These are phyloP conservation scores for Panurus biarmicus DNA, from an alignment of 2,113 vertebrate species.

Conservation along the genomic window DNA sequence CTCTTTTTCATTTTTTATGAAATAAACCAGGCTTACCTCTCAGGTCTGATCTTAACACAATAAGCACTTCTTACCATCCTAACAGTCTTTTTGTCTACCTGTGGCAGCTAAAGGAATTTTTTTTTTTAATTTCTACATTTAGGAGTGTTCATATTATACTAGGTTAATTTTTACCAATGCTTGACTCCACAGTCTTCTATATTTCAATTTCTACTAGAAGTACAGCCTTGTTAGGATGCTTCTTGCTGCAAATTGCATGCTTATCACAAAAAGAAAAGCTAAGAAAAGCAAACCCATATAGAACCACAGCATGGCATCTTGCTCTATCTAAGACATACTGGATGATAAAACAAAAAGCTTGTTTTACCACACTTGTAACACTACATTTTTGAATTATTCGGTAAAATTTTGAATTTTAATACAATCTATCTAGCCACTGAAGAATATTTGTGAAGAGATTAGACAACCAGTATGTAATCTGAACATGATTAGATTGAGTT, in stretches of 20 bases:
- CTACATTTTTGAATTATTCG: slow-evolving; percentile 12
- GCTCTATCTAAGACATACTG: not conserved
- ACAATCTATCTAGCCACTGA: not conserved
- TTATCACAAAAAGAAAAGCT: not conserved
- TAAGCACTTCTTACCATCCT: not conserved
- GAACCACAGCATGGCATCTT: not conserved
- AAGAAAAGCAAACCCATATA: not conserved
- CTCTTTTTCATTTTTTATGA: not conserved
- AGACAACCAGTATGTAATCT: not conserved
- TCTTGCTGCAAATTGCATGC: not conserved
- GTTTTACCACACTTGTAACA: not conserved
- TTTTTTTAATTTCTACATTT: not conserved
- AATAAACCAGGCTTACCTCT: not conserved
- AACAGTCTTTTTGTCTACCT: not conserved
- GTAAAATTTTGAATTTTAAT: not conserved
- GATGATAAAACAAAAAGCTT: not conserved
- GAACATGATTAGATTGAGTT: too few species aligned
- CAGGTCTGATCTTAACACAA: not conserved
- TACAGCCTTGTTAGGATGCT: not conserved
- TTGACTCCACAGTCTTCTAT: not conserved
- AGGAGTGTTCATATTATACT: not conserved
- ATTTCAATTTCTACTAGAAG: not conserved
- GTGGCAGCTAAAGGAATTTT: not conserved
- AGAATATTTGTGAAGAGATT: not conserved
- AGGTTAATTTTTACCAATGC: not conserved